Percentiles rank a stretch among this genome's conserved stretches.
These are phyloP conservation scores for Melanotaenia pygmaea DNA, from an alignment of 2,797 vertebrate species.

Conservation along the genomic window DNA sequence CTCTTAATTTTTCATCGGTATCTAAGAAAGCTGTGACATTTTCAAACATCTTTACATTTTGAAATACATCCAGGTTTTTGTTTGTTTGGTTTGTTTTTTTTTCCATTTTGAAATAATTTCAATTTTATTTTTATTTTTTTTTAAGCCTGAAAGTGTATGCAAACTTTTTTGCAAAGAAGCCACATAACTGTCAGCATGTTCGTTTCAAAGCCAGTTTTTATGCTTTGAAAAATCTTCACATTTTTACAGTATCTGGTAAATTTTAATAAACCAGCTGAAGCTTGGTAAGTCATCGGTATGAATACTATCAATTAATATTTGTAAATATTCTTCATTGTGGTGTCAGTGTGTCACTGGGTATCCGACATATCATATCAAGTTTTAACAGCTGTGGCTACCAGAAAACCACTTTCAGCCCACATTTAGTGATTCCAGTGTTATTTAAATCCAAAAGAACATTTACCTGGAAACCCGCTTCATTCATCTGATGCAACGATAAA, in stretches of 20 bases:
- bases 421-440: slow-evolving; percentile 38
- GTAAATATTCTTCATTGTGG: slow-evolving; percentile 56
- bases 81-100: background rate
- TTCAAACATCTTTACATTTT: slow-evolving; percentile 45
- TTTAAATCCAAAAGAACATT: slow-evolving; percentile 26
- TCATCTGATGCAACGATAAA: slow-evolving; percentile 11
- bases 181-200: slow-evolving; percentile 51
- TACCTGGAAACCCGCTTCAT: slow-evolving; percentile 42
- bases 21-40: slow-evolving; percentile 65
- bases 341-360: slow-evolving; percentile 81
- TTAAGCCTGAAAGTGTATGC: slow-evolving; percentile 44
- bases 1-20: slow-evolving; percentile 47
- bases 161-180: slow-evolving; percentile 46
- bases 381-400: slow-evolving; percentile 79
- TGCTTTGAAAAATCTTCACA: slow-evolving; percentile 52
- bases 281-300: slow-evolving; percentile 41
- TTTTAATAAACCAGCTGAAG: slow-evolving; percentile 43
- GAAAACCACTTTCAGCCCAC: slow-evolving; percentile 31
- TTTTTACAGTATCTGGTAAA: slow-evolving; percentile 41
- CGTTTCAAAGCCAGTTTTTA: slow-evolving; percentile 38
- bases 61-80: slow-evolving; percentile 24
- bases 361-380: slow-evolving; percentile 77
- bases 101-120: slow-evolving; percentile 26
- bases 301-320: slow-evolving; percentile 42
- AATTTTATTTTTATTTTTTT: too few species aligned